Evolutionary conservation across 1,140 invertebrate genomes (phyloP).

Genomic region (Agrilus planipennis): DNA sequence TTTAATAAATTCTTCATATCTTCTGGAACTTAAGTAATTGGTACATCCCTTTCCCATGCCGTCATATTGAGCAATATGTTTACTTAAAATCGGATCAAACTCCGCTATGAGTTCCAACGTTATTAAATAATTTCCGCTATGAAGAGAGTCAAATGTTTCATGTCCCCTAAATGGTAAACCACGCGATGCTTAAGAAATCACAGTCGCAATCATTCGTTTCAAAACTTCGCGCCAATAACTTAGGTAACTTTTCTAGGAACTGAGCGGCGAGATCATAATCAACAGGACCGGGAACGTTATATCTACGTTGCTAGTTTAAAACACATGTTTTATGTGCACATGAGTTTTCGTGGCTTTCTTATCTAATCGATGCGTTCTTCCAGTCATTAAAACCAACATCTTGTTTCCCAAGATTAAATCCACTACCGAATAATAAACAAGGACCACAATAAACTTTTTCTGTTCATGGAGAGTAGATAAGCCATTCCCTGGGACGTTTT

Average conservation of each 20-base stretch:
- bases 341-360: background rate
- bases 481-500: too few relatives aligned
- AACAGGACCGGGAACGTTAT: background rate
- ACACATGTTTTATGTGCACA: background rate
- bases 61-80: background rate
- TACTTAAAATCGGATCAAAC: too few relatives aligned
- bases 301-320: background rate
- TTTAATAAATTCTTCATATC: too few relatives aligned
- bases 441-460: background rate
- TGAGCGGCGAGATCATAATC: background rate
- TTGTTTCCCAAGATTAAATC: background rate
- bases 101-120: background rate
- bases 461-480: background rate
- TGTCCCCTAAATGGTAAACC: background rate
- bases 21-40: background rate
- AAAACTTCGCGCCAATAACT: conserved; percentile 4
- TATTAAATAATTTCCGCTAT: background rate
- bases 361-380: background rate
- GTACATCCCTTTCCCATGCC: background rate
- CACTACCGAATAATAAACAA: background rate
- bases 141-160: background rate
- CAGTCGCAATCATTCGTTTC: conserved; percentile 1
- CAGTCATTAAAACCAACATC: background rate
- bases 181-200: background rate
- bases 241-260: background rate